Evolutionary conservation across 2,888 invertebrate species (phyloP), one percentile per base, ranked within the genome.

Genomic region (Idaea aversata): DNA sequence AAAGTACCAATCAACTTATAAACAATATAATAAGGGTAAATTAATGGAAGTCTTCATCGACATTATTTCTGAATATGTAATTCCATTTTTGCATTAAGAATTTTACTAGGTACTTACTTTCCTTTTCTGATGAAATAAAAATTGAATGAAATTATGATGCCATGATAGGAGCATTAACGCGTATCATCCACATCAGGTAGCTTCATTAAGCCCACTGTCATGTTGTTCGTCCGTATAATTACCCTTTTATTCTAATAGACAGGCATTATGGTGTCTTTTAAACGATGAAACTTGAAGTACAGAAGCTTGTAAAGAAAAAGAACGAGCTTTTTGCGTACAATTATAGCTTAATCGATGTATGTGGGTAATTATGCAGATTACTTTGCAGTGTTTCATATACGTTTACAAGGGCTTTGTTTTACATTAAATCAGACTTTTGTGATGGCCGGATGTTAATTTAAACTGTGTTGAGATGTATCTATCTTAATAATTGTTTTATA

Each of bases 241-340:
- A 84, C 77, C 78, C 82, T 82, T 83, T 88, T 88, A 88, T 78
- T 75, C 70, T 80, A 79, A 88, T 85, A 82, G 77, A 74, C 69
- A 71, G 78, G 81, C 81, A 85, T 85, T 79, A 83, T 78, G 81
- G 74, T 76, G 76, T 75, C 80, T 83, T 87, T 88, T 81, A 81
- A 76, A 76, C 81, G 82, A 91, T 85, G 86, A 78, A 79, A 80
- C 81, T 74, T 73, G 77, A 79, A 91, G 91, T 90, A 86, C 77
- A 80, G 83, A 88, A 80, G 80, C 88, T 81, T 89, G 91, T 90
- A 83, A 82, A 81, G 77, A 78, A 79, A 77, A 77, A 81, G 77
- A 70, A 72, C 63, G 63, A 38, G 61, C 61, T 66, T 63, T 36
- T 16, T 59, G 16, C 58, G 59, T 66, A 62, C 66, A 68, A 70